Evolutionary conservation across 2,113 vertebrate genomes (phyloP).

Genomic region (Calonectris borealis): DNA sequence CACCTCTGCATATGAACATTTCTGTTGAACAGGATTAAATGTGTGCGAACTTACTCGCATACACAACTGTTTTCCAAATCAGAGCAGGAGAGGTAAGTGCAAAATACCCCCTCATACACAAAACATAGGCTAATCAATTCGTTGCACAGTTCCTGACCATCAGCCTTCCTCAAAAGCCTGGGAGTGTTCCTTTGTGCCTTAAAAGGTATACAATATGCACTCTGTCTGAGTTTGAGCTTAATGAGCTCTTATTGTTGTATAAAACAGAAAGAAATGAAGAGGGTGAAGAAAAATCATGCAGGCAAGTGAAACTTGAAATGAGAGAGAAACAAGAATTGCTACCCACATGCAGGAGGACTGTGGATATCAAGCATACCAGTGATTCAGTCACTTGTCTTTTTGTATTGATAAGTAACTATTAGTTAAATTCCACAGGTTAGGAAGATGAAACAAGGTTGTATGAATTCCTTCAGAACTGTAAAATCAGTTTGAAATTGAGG

Average conservation of each 20-base stretch:
- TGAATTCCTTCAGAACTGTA: background rate
- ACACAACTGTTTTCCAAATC: background rate
- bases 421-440: background rate
- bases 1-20: background rate
- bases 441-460: background rate
- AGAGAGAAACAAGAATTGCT: background rate
- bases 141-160: background rate
- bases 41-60: background rate
- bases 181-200: background rate
- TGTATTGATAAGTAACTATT: background rate
- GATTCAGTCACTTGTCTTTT: background rate
- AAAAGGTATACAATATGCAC: background rate
- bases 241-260: background rate
- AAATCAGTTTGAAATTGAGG: background rate
- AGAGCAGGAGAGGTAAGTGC: background rate
- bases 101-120: background rate
- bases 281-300: background rate
- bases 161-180: background rate
- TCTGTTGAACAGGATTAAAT: background rate
- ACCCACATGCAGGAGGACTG: background rate
- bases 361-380: background rate
- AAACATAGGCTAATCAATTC: background rate
- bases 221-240: background rate
- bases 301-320: background rate
- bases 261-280: background rate